Evolutionary conservation across 1,140 invertebrate genomes (phyloP).

Genomic region (Philotrypesis tridentata): DNA sequence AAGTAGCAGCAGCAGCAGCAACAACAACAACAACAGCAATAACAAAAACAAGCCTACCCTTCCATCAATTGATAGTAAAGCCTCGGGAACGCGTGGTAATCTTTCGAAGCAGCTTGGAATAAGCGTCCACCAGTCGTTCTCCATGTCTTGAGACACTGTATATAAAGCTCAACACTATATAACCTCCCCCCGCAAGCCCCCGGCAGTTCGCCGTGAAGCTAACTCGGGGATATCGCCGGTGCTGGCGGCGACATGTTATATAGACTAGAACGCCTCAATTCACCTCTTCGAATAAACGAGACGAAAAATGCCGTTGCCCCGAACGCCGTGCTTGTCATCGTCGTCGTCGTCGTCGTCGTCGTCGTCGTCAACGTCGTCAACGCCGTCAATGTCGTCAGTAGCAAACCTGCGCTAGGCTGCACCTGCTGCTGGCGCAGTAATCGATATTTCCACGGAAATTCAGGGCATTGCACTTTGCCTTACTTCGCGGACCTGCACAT

Average conservation of each 20-base stretch:
- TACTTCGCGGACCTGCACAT: background rate
- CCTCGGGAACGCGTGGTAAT: conserved; percentile 74
- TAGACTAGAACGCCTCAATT: background rate
- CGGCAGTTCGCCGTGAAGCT: background rate
- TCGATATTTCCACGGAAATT: conserved; percentile 40
- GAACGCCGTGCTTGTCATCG: no score
- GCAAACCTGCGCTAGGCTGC: background rate
- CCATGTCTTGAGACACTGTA: conserved; percentile 61
- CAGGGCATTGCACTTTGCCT: conserved; percentile 44
- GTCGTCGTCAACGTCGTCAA: background rate
- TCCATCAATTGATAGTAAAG: conserved; percentile 76
- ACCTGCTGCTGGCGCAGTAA: background rate
- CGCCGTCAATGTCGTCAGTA: background rate
- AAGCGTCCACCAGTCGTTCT: conserved; percentile 79
- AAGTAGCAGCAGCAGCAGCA: conserved; percentile 12
- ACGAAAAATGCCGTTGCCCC: background rate
- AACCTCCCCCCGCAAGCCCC: background rate
- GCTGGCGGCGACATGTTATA: background rate
- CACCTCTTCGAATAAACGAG: conserved; percentile 7
- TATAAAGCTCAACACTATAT: conserved; percentile 55
- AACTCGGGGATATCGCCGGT: background rate
- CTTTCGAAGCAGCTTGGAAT: conserved; percentile 70
- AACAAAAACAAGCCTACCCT: conserved; percentile 68
- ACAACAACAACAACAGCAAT: conserved; percentile 39
- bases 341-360: background rate